Base-by-base conservation (phyloP, 2,888 invertebrate species). In the Campopleginae sp. region DNA sequence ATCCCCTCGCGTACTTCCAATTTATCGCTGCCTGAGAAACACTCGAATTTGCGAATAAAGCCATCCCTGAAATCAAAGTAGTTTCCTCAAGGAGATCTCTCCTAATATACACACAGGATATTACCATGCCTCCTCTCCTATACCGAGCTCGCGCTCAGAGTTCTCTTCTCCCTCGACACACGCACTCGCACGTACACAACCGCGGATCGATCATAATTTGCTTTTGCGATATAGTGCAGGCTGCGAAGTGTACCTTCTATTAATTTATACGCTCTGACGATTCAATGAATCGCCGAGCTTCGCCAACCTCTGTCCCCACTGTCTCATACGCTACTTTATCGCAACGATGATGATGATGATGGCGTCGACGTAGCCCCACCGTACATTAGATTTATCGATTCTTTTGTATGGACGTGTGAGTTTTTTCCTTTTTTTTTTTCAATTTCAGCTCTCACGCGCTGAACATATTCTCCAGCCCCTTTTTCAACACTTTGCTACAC, bases 151-250 rank as follows among this genome's bases (percentile, higher is more conserved):
- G 63, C 63, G 63, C 63, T 80, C 51, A 65, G 44, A 80, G 58
- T 75, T 80, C 58, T 33, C 33, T 71, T 77, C 75, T 71, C 74
- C 14, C 74, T 48, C 42, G 23, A 68, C 27, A 44, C 44, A 46
- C 51, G 23, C 71, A 19, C 76, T 46, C 58, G 14, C 27, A 58
- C 54, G 23, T 12, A 54, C 19, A 54, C 54, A 23, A 6, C 14
- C 10, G 5, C 27, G 78, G 81, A 85, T 85, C 85, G 85, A 85
- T 85, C 81, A 85, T 78, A 81, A 85, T 85, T 81, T 80, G 85
- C 78, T 81, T 85, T 78, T 78, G 78, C 84, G 84, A 81, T 81
- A 58, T 58, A 51, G 74, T 77, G 63, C 27, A 46, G 14, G 48
- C 23, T 42, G 63, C 42, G 42, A 66, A 44, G 44, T 79, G 51